These are phyloP conservation scores for Sciurus carolinensis DNA, from an alignment of 2,797 vertebrate species.

Conservation along the genomic window DNA sequence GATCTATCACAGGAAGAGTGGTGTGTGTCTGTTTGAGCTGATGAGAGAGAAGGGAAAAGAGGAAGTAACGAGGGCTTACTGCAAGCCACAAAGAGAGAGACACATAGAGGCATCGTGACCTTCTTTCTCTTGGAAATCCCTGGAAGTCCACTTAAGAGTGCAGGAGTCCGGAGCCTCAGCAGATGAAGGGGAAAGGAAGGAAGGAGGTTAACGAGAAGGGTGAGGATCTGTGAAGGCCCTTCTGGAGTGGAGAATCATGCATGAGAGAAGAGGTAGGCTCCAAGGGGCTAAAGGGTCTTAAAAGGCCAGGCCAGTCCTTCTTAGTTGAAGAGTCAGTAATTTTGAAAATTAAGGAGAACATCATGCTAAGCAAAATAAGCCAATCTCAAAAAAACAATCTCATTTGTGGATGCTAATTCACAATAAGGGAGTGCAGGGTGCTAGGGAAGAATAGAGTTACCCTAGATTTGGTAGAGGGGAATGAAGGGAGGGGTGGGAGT, in stretches of 20 bases:
- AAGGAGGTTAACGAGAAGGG: background rate
- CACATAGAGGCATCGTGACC: accelerated
- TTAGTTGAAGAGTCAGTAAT: background rate
- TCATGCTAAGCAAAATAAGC: too few relatives aligned
- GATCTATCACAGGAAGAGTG: background rate
- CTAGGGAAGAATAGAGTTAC: too few relatives aligned
- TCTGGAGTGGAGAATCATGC: background rate
- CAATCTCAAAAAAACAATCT: too few relatives aligned
- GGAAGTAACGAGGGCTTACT: background rate
- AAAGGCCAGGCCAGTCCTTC: background rate
- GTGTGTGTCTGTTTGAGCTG: background rate
- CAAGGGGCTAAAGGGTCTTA: background rate
- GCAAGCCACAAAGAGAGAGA: background rate
- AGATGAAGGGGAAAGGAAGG: background rate
- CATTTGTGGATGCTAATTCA: too few relatives aligned
- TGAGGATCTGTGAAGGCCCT: background rate
- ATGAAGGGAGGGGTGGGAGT: too few relatives aligned
- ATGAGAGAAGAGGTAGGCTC: background rate
- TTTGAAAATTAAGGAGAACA: too few relatives aligned
- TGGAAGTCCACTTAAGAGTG: background rate
- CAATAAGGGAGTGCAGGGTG: too few relatives aligned
- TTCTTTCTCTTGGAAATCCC: background rate
- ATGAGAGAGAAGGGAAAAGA: background rate
- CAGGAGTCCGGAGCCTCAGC: background rate
- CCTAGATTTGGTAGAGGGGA: too few relatives aligned